Percentiles rank a stretch among this genome's conserved stretches.
These are phyloP conservation scores for Pomacea maculata DNA, from an alignment of 1,140 invertebrate genomes.

Conservation along the genomic window DNA sequence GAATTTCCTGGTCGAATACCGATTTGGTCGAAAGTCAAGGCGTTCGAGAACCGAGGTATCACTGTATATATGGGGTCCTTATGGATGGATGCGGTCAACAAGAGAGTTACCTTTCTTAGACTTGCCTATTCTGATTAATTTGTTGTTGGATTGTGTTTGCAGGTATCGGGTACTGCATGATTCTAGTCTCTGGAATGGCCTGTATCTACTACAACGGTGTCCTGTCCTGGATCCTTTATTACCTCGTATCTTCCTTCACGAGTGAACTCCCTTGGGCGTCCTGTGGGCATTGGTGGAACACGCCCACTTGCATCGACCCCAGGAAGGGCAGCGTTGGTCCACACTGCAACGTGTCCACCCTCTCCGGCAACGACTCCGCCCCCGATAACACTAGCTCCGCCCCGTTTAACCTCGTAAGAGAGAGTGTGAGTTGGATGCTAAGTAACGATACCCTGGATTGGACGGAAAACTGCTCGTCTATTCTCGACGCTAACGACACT, in stretches of 20 bases:
- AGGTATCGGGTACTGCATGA: slow-evolving; percentile 55
- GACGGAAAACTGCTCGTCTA: neutral
- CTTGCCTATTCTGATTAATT: too few species aligned
- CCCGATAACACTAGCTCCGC: neutral
- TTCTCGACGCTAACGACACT: neutral
- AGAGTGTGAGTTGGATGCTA: neutral
- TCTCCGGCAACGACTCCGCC: neutral
- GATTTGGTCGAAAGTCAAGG: too few species aligned
- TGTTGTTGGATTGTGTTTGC: neutral
- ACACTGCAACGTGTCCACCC: neutral
- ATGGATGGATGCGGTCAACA: too few species aligned
- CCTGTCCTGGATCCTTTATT: slow-evolving; percentile 95
- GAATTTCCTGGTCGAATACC: too few species aligned
- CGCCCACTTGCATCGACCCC: slow-evolving; percentile 65
- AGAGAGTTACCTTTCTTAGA: too few species aligned
- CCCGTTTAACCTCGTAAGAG: neutral
- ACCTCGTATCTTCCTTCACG: slow-evolving; percentile 71
- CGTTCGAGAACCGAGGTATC: too few species aligned
- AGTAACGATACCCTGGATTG: neutral
- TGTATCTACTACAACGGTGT: slow-evolving; percentile 95
- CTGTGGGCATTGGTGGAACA: slow-evolving; percentile 94
- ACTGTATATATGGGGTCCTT: too few species aligned
- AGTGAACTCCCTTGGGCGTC: slow-evolving; percentile 87
- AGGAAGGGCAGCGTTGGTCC: neutral
- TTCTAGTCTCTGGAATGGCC: slow-evolving; percentile 41